Percentiles rank a stretch among this genome's conserved stretches.
These are phyloP conservation scores for Labeo calbasu DNA, from an alignment of 2,797 vertebrate genomes.

Conservation along the genomic window DNA sequence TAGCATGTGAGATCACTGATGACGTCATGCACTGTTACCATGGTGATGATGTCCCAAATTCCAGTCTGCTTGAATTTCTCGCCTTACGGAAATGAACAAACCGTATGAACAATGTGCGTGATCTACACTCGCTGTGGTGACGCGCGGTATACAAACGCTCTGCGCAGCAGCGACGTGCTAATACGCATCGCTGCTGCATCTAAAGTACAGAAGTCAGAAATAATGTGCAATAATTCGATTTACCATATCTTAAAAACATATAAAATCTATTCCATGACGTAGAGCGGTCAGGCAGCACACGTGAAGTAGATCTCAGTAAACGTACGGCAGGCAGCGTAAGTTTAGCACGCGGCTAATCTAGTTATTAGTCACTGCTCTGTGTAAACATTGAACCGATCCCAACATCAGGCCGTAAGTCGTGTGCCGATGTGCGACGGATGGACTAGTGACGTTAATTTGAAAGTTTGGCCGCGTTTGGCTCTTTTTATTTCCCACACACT, in stretches of 20 bases:
- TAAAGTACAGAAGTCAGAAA: conserved; percentile 4
- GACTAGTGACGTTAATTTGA: neutral
- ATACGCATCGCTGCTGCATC: neutral
- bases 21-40: neutral
- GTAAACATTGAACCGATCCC: conserved; percentile 45
- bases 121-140: neutral
- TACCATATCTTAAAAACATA: conserved; percentile 35
- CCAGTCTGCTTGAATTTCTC: neutral
- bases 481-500: neutral
- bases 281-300: conserved; percentile 38
- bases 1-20: neutral
- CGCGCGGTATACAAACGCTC: neutral
- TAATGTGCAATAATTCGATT: conserved; percentile 26
- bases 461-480: conserved; percentile 5
- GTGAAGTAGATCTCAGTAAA: conserved; percentile 40
- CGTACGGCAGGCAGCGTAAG: conserved; percentile 38
- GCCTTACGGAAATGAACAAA: neutral
- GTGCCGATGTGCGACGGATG: conserved; percentile 13
- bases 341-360: conserved; percentile 35
- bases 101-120: neutral
- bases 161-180: neutral
- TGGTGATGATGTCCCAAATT: neutral
- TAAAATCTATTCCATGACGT: conserved; percentile 31
- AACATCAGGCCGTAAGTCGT: conserved; percentile 27
- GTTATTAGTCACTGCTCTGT: conserved; percentile 41